These are phyloP conservation scores for Anticlea derivata DNA, from an alignment of 2,888 invertebrate species.

Conservation along the genomic window DNA sequence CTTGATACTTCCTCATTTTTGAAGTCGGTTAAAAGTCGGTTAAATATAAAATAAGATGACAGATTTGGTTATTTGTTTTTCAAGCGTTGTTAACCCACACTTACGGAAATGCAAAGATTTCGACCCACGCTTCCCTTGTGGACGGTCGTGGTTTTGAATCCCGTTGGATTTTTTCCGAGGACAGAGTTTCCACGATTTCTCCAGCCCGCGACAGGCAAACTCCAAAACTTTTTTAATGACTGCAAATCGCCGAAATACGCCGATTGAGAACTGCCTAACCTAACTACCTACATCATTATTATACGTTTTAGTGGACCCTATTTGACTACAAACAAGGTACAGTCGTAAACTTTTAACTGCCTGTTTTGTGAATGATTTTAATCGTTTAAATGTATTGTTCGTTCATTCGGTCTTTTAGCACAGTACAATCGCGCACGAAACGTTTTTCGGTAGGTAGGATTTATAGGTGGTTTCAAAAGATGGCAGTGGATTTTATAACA, in stretches of 20 bases:
- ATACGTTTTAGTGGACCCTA: constrained; percentile 13
- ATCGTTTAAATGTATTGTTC: constrained; percentile 15
- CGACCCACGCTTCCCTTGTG: no score
- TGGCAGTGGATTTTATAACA: no score
- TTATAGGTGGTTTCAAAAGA: no score
- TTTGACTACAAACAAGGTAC: constrained; percentile 12
- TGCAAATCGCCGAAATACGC: constrained; percentile 26
- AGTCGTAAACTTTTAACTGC: constrained; percentile 22
- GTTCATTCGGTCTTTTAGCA: constrained; percentile 20
- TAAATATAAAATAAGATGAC: no score
- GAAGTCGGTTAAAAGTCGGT: no score
- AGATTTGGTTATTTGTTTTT: no score
- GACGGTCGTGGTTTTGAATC: no score
- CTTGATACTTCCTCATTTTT: no score
- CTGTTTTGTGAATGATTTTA: constrained; percentile 22
- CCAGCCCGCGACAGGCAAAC: not conserved
- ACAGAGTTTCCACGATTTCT: not conserved
- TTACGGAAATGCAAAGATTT: no score
- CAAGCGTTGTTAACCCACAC: no score
- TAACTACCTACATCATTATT: constrained; percentile 14
- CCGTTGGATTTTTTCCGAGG: not conserved
- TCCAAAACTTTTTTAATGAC: constrained; percentile 32
- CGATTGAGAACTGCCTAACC: no score
- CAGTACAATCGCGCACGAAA: constrained; percentile 21
- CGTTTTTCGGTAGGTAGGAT: no score